A percentile compares a stretch with the other conserved stretches of the same genome.
Conservation (phyloP, 2,797 vertebrate species). For the Calcarius lapponicus region DNA sequence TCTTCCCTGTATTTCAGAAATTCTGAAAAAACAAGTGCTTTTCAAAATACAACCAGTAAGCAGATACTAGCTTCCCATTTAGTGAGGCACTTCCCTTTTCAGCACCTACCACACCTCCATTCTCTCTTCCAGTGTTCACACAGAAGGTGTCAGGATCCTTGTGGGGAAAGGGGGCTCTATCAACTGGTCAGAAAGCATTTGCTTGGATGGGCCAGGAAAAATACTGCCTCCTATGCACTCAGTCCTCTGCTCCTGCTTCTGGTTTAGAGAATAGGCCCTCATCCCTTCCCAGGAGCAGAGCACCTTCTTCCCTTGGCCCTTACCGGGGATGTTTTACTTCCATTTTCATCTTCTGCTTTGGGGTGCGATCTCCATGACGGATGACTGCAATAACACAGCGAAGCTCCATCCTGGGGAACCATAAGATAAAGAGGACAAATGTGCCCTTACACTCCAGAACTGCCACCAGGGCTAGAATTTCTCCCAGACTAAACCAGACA, state of each 20-base stretch:
- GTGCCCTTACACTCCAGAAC: not conserved
- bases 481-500: not conserved
- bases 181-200: not conserved
- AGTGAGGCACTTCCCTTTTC: not conserved
- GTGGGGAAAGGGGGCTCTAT: not conserved
- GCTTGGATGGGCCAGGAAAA: not conserved
- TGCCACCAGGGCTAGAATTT: not conserved
- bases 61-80: not conserved
- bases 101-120: not conserved
- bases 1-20: not conserved
- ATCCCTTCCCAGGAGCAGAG: not conserved
- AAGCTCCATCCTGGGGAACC: constrained; percentile 91
- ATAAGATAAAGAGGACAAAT: not conserved
- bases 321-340: constrained; percentile 95
- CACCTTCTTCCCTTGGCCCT: not conserved
- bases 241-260: not conserved
- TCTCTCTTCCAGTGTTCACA: not conserved
- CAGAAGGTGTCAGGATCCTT: not conserved
- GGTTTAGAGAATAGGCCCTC: not conserved
- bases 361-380: constrained; percentile 94
- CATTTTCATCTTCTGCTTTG: constrained; percentile 99
- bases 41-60: not conserved
- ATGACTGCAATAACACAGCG: constrained; percentile 97
- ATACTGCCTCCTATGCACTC: not conserved
- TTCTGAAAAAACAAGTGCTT: not conserved